phyloP scores from a whole-genome alignment of 2,888 invertebrate genomes.

The Hoplodrina blanda region DNA sequence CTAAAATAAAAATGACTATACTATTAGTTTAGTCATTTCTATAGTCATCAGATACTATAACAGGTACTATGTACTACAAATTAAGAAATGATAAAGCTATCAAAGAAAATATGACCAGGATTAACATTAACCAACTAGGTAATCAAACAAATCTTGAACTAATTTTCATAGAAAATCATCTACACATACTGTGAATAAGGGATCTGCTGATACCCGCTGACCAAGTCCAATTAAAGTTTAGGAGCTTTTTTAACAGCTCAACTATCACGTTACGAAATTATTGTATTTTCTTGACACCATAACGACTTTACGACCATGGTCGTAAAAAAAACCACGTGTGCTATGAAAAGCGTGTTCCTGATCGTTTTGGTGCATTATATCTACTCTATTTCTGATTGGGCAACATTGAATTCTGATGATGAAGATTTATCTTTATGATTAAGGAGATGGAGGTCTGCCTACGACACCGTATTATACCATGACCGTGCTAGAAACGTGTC shows the following conservation, averaged over 20 bases:
- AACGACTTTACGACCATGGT: conserved; percentile 69
- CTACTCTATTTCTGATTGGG: conserved; percentile 51
- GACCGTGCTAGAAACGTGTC: too few relatives aligned
- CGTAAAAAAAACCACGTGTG: conserved; percentile 69
- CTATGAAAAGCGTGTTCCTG: conserved; percentile 57
- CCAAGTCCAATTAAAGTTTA: conserved; percentile 2
- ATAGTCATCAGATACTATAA: too few relatives aligned
- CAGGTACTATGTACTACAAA: too few relatives aligned
- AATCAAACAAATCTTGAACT: accelerated
- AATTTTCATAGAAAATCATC: background rate
- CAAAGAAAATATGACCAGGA: too few relatives aligned
- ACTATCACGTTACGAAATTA: conserved; percentile 66
- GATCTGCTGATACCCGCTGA: background rate
- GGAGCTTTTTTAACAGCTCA: conserved; percentile 37
- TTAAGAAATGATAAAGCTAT: too few relatives aligned
- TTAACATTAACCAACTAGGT: too few relatives aligned
- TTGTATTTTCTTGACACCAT: conserved; percentile 69
- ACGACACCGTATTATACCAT: too few relatives aligned
- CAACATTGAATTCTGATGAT: conserved; percentile 18
- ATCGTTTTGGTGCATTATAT: conserved; percentile 27
- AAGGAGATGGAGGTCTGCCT: too few relatives aligned
- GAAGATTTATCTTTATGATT: background rate
- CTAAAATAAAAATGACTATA: too few relatives aligned
- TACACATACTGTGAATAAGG: accelerated
- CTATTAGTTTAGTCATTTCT: too few relatives aligned